A percentile compares a stretch with the other conserved stretches of the same genome.
These are phyloP conservation scores for Doryteuthis pealeii DNA, from an alignment of 1,140 invertebrate genomes.

Conservation along the genomic window DNA sequence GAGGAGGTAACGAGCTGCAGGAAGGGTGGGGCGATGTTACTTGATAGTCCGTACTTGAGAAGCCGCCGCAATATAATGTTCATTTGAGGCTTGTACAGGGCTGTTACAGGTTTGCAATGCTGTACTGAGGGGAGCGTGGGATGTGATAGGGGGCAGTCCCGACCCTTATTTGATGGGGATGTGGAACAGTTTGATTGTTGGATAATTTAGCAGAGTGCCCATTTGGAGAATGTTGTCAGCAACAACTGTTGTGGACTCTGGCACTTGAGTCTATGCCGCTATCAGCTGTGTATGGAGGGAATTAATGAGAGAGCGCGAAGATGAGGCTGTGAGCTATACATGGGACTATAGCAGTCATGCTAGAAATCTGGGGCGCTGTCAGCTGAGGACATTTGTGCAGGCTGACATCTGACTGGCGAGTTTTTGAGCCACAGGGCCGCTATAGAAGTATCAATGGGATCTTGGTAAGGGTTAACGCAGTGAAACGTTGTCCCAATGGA, in stretches of 20 bases:
- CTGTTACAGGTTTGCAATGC: conserved; percentile 18
- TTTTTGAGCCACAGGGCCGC: not conserved
- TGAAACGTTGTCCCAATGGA: conserved; percentile 17
- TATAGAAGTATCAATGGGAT: conserved; percentile 16
- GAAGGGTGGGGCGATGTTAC: conserved; percentile 38
- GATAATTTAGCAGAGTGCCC: conserved; percentile 47
- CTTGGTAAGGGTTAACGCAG: conserved; percentile 26
- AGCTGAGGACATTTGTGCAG: not conserved
- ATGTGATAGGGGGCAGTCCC: conserved; percentile 51
- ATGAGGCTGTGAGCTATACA: conserved; percentile 19
- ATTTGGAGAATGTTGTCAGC: conserved; percentile 57
- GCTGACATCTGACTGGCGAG: not conserved
- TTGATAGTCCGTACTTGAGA: conserved; percentile 37
- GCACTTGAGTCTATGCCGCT: conserved; percentile 16
- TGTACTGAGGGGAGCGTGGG: conserved; percentile 28
- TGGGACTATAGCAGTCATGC: conserved; percentile 19
- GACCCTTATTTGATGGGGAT: conserved; percentile 45
- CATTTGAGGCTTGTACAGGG: conserved; percentile 10
- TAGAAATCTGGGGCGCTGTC: conserved; percentile 7
- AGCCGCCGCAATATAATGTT: conserved; percentile 17
- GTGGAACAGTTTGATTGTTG: conserved; percentile 47
- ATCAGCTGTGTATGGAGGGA: conserved; percentile 18
- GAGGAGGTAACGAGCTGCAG: conserved; percentile 38
- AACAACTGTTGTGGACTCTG: conserved; percentile 56
- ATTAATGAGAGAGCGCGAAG: conserved; percentile 1